phyloP scores from a whole-genome alignment of 2,888 invertebrate species.

The Melitaea athalia region DNA sequence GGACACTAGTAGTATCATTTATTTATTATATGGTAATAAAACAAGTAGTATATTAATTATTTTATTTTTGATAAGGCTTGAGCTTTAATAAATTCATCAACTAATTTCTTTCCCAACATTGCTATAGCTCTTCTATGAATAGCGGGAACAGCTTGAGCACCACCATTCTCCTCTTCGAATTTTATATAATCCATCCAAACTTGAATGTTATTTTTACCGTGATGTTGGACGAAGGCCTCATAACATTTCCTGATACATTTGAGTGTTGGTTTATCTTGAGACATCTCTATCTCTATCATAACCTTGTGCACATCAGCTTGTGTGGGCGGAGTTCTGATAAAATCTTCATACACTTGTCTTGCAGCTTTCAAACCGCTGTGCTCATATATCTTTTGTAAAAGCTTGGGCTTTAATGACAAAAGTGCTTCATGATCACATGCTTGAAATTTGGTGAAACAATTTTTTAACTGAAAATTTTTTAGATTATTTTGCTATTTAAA shows the following conservation, averaged over 20 bases:
- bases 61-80: slow-evolving; percentile 78
- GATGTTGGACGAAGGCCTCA: slow-evolving; percentile 84
- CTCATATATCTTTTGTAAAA: slow-evolving; percentile 82
- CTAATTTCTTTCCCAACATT: slow-evolving; percentile 77
- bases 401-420: slow-evolving; percentile 81
- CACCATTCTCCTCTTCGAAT: slow-evolving; percentile 86
- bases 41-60: slow-evolving; percentile 41
- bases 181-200: slow-evolving; percentile 89
- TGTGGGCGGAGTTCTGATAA: slow-evolving; percentile 83
- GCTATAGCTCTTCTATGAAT: slow-evolving; percentile 85
- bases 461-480: slow-evolving; percentile 61
- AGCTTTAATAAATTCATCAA: slow-evolving; percentile 79
- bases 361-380: slow-evolving; percentile 80
- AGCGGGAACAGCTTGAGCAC: slow-evolving; percentile 76
- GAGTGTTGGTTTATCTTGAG: slow-evolving; percentile 68
- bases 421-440: slow-evolving; percentile 76
- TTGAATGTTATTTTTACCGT: slow-evolving; percentile 84
- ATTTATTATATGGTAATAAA: slow-evolving; percentile 31
- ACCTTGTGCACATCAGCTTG: slow-evolving; percentile 83
- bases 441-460: slow-evolving; percentile 65
- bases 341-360: slow-evolving; percentile 83
- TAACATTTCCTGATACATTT: slow-evolving; percentile 82
- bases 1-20: slow-evolving; percentile 50
- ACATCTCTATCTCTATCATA: slow-evolving; percentile 82
- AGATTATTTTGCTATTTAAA: slow-evolving; percentile 18